Percentiles rank a stretch among this genome's conserved stretches.
Evolutionary conservation across 2,113 vertebrate genomes (phyloP).

Genomic region (Eptatretus burgeri): DNA sequence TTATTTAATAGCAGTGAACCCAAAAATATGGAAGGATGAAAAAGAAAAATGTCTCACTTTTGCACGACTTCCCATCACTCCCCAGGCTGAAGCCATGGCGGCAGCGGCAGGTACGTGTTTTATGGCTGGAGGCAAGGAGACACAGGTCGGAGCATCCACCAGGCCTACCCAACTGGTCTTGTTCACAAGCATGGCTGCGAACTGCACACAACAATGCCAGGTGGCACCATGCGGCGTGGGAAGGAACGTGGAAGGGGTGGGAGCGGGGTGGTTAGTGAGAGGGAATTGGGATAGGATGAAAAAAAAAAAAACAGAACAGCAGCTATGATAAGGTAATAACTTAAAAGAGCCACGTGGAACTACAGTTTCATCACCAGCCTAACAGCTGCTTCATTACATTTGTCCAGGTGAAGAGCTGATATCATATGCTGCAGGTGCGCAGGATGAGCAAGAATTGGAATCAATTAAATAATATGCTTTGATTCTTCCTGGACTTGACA

Average conservation of each 20-base stretch:
- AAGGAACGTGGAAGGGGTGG: not conserved
- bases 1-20: too few relatives aligned
- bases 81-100: conserved; percentile 6
- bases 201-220: not conserved
- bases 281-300: not conserved
- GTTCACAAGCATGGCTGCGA: not conserved
- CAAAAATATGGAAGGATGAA: too few relatives aligned
- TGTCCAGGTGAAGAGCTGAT: too few relatives aligned
- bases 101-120: conserved; percentile 2
- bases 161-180: not conserved
- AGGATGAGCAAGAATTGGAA: too few relatives aligned
- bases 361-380: too few relatives aligned
- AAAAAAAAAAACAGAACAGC: not conserved
- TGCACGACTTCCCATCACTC: conserved; percentile 1
- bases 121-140: conserved; percentile 1
- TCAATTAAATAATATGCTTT: too few relatives aligned
- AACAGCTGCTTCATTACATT: too few relatives aligned
- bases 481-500: too few relatives aligned
- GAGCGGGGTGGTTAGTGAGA: not conserved
- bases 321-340: too few relatives aligned
- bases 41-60: not conserved
- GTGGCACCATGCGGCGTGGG: not conserved
- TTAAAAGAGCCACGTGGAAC: too few relatives aligned
- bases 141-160: conserved; percentile 4
- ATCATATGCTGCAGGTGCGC: too few relatives aligned